A percentile compares a stretch with the other conserved stretches of the same genome.
Evolutionary conservation across 2,113 vertebrate genomes (phyloP).

Genomic region (Misgurnus anguillicaudatus): DNA sequence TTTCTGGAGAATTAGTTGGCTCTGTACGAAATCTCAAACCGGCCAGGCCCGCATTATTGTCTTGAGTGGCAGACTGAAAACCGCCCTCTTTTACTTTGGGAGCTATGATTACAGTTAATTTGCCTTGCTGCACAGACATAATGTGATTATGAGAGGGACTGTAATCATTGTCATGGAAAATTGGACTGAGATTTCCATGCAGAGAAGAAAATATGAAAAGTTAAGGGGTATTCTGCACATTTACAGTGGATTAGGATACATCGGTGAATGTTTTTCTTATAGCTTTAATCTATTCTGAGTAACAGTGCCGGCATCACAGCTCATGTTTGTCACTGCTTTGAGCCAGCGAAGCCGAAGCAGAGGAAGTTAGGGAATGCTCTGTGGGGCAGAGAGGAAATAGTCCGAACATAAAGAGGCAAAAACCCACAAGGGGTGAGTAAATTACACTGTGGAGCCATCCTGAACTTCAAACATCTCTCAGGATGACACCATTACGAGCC

Average conservation of each 20-base stretch:
- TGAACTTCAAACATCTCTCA: conserved; percentile 3
- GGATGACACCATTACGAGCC: conserved; percentile 2
- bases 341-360: conserved; percentile 9
- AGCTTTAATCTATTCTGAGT: not conserved
- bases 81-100: conserved; percentile 50
- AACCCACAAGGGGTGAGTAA: conserved; percentile 29
- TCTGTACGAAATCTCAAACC: conserved; percentile 39
- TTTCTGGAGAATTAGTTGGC: conserved; percentile 48
- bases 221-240: not conserved
- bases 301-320: not conserved
- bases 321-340: conserved; percentile 7
- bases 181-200: conserved; percentile 16
- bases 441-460: conserved; percentile 16
- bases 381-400: conserved; percentile 8
- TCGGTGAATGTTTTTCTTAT: not conserved
- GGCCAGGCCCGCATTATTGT: conserved; percentile 49
- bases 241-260: not conserved
- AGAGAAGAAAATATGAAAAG: conserved; percentile 4
- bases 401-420: not conserved
- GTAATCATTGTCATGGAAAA: conserved; percentile 52
- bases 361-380: not conserved
- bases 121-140: conserved; percentile 51
- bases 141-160: conserved; percentile 46
- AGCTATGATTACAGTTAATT: conserved; percentile 63
- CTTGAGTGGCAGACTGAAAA: conserved; percentile 52